Base-by-base conservation (phyloP, 2,888 invertebrate species). In the Nemotelus pantherinus region DNA sequence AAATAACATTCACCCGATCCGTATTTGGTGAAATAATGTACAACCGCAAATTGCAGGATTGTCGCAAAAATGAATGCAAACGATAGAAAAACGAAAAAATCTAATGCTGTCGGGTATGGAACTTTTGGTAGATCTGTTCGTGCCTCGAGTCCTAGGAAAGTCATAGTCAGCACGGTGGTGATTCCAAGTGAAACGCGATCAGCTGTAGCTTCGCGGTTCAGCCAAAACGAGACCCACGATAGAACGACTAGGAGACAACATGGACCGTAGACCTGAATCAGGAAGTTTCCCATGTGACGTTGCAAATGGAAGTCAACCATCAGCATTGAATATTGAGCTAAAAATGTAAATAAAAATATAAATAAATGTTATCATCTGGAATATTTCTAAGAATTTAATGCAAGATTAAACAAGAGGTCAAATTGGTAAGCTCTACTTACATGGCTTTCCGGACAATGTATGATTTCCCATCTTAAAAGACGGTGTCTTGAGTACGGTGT, bases 211-310 rank as follows among this genome's bases (percentile, higher is more conserved):
- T 95, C 95, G 77, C 94, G 88, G 86, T 95, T 95, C 58, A 95
- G 89, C 94, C 94, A 95, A 84, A 93, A 93, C 2, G 94, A 94
- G 1, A 95, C 94, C 95, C 95, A 95, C 0, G 94, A 94, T 3
- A 95, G 89, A n/a, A 95, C 92, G 2, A 95, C 95, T 25, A 95
- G 89, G 68, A 95, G 89, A 63, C 94, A 92, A 83, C 95, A 95
- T 0, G 95, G 95, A 0, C 94, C 93, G 84, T 95, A 95, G 7
- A 95, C 94, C 88, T 95, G 95, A 82, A 95, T 93, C 60, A 95
- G 88, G 85, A 95, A 95, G 86, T 94, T 94, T n/a, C 95, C 95
- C 91, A 94, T 93, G 85, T 94, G 94, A 3, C 95, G 89, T 85
- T 93, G 92, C 53, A 95, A 89, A 85, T 93, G 92, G 83, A 95